These are phyloP conservation scores for Corythornis vintsioides DNA, from an alignment of 2,113 vertebrate genomes.

Conservation along the genomic window DNA sequence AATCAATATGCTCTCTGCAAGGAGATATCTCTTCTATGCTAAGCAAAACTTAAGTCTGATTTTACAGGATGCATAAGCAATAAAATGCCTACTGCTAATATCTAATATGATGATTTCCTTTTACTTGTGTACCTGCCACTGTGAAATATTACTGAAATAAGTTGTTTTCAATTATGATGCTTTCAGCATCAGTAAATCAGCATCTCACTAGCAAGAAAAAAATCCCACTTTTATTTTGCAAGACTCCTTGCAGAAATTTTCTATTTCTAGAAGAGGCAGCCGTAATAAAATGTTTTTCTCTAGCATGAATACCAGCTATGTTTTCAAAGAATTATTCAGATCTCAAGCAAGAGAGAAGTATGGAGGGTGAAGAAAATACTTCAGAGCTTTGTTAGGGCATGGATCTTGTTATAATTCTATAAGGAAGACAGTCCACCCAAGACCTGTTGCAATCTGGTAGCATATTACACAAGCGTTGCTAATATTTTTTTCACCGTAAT, in stretches of 20 bases:
- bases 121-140: slow-evolving; percentile 54
- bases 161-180: slow-evolving; percentile 13
- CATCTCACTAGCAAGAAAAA: not conserved
- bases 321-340: not conserved
- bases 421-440: not conserved
- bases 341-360: not conserved
- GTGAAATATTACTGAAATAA: slow-evolving; percentile 62
- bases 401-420: not conserved
- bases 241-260: not conserved
- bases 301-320: no score
- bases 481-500: not conserved
- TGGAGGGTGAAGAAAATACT: not conserved
- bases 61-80: slow-evolving; percentile 40
- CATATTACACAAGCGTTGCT: rapidly evolving
- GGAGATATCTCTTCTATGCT: not conserved
- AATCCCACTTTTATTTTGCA: not conserved
- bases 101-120: slow-evolving; percentile 37
- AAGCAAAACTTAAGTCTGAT: slow-evolving; percentile 19
- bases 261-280: slow-evolving; percentile 8
- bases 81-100: slow-evolving; percentile 49
- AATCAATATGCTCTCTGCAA: slow-evolving; percentile 23
- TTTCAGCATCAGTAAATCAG: slow-evolving; percentile 33
- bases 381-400: not conserved
- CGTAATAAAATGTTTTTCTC: not conserved
- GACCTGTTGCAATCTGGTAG: not conserved